phyloP scores from a whole-genome alignment of 2,113 vertebrate species.

The Indicator indicator region DNA sequence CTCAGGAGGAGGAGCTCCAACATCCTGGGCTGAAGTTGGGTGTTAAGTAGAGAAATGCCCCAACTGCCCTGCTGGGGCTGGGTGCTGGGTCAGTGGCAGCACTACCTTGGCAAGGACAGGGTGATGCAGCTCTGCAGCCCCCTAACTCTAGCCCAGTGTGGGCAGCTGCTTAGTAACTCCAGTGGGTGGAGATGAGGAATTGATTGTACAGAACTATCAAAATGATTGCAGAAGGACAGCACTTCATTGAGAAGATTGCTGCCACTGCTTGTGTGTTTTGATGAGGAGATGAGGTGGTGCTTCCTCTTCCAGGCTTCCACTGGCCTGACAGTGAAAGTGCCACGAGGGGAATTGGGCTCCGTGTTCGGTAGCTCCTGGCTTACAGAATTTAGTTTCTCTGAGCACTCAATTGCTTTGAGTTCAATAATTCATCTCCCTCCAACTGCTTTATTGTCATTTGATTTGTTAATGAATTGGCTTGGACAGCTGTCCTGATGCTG shows the following conservation, averaged over 20 bases:
- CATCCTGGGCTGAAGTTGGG: neutral
- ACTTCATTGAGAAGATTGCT: neutral
- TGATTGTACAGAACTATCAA: neutral
- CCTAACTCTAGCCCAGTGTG: too few relatives aligned
- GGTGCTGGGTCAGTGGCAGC: neutral
- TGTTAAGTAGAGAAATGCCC: neutral
- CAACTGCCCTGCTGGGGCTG: neutral
- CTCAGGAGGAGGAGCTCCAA: neutral
- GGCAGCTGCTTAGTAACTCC: neutral
- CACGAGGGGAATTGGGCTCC: neutral
- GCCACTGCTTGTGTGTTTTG: neutral
- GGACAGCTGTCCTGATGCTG: neutral
- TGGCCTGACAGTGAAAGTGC: neutral
- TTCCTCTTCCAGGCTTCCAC: neutral
- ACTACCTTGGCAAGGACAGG: neutral
- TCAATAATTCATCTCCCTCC: conserved; percentile 32
- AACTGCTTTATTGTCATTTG: conserved; percentile 38
- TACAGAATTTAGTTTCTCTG: neutral
- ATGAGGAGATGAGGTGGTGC: neutral
- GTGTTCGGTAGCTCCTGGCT: neutral
- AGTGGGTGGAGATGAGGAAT: neutral
- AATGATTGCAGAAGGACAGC: neutral
- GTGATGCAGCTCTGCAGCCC: neutral
- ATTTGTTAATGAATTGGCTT: conserved; percentile 3
- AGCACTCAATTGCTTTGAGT: conserved; percentile 30